Evolutionary conservation across 2,113 vertebrate species (phyloP).

Genomic region (Lethenteron reissneri): DNA sequence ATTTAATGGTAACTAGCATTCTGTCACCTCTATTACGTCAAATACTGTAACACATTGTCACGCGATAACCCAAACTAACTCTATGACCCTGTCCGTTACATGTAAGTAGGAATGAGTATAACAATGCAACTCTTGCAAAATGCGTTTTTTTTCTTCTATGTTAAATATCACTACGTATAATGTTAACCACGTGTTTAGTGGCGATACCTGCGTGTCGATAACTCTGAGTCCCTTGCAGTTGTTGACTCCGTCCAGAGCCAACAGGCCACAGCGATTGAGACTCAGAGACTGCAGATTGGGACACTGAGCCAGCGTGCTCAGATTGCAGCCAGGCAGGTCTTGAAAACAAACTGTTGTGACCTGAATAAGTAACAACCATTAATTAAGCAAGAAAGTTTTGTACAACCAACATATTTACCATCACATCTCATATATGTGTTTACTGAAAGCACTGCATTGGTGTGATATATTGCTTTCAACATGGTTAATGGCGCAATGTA

Average conservation of each 20-base stretch:
- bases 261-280: constrained; percentile 43
- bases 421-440: no score
- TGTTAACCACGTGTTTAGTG: not conserved
- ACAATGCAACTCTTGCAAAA: not conserved
- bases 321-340: constrained; percentile 39
- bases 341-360: constrained; percentile 42
- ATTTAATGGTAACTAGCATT: not conserved
- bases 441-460: no score
- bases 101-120: not conserved
- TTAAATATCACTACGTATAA: not conserved
- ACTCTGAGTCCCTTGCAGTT: constrained; percentile 32
- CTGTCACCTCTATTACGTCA: no score
- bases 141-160: not conserved
- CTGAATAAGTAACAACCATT: constrained; percentile 18
- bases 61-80: no score
- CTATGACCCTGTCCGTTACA: not conserved
- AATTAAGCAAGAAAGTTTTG: no score
- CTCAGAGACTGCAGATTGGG: constrained; percentile 36
- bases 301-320: constrained; percentile 43
- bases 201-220: constrained; percentile 47
- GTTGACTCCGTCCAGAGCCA: constrained; percentile 34
- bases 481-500: no score
- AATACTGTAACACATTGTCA: no score
- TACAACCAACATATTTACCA: no score
- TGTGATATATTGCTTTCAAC: no score